A percentile compares a stretch with the other conserved stretches of the same genome.
Evolutionary conservation across 1,140 invertebrate species (phyloP).

Genomic region (Microplitis demolitor): DNA sequence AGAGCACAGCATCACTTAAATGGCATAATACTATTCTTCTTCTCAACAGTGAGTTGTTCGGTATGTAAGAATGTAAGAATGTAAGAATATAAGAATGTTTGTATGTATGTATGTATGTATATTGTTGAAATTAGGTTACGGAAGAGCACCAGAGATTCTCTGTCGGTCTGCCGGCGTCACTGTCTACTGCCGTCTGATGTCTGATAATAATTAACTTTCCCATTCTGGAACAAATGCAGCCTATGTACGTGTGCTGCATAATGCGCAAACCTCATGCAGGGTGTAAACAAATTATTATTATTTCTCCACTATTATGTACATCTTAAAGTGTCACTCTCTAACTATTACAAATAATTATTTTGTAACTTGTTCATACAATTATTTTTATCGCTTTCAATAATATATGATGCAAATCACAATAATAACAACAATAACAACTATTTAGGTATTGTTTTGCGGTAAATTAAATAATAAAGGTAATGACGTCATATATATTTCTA

Average conservation of each 20-base stretch:
- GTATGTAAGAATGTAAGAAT: background rate
- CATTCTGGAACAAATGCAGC: slow-evolving; percentile 23
- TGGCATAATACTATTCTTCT: too few species aligned
- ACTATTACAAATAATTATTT: background rate
- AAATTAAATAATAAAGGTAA: background rate
- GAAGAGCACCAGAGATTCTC: slow-evolving; percentile 16
- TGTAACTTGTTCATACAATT: background rate
- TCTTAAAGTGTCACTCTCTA: background rate
- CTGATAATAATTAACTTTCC: slow-evolving; percentile 48
- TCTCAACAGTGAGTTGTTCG: too few species aligned
- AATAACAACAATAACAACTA: background rate
- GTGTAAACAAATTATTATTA: background rate
- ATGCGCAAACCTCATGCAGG: background rate
- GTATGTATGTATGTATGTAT: background rate
- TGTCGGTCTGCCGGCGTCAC: slow-evolving; percentile 13
- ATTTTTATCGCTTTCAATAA: background rate
- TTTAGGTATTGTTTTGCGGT: background rate
- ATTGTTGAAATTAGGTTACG: slow-evolving; percentile 21
- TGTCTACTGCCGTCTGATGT: slow-evolving; percentile 23
- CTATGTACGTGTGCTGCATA: slow-evolving; percentile 4
- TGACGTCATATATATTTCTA: background rate
- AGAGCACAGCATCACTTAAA: background rate
- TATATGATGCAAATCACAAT: too few species aligned
- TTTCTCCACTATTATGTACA: background rate
- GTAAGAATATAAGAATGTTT: background rate